phyloP scores from a whole-genome alignment of 2,797 vertebrate genomes.

The Gadopsis bispinosus region DNA sequence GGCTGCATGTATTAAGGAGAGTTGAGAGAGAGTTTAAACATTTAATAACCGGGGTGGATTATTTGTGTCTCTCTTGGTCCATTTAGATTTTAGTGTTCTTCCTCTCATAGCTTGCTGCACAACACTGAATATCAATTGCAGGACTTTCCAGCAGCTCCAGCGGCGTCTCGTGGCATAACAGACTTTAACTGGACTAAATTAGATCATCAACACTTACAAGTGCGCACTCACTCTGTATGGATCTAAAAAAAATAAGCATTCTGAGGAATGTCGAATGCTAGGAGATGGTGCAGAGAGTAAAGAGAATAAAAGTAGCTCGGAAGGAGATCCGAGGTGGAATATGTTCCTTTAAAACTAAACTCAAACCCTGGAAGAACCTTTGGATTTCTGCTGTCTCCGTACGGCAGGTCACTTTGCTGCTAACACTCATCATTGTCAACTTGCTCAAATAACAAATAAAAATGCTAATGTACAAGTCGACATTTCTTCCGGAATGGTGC shows the following conservation, averaged over 20 bases:
- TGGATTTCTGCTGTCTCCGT: no score
- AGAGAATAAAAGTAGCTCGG: neutral
- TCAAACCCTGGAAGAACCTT: no score
- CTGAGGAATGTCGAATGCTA: neutral
- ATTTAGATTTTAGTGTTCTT: neutral
- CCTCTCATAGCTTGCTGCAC: neutral
- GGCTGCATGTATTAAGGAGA: slow-evolving; percentile 11
- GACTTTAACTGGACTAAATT: no score
- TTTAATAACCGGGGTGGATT: slow-evolving; percentile 2
- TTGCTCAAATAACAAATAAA: no score
- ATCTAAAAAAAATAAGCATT: neutral
- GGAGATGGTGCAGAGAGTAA: neutral
- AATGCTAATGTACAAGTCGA: no score
- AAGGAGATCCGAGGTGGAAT: no score
- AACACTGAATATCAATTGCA: neutral
- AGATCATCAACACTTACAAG: neutral
- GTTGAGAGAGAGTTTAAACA: slow-evolving; percentile 9
- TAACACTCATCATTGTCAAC: neutral
- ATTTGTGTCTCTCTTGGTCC: neutral
- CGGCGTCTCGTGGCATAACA: neutral
- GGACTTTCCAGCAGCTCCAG: neutral
- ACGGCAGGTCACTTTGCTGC: neutral
- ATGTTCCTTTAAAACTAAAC: no score
- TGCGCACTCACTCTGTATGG: neutral
- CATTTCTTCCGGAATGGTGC: neutral